Percentiles rank a stretch among this genome's conserved stretches.
Evolutionary conservation across 2,797 vertebrate species (phyloP).

Genomic region (Cottoperca gobio): DNA sequence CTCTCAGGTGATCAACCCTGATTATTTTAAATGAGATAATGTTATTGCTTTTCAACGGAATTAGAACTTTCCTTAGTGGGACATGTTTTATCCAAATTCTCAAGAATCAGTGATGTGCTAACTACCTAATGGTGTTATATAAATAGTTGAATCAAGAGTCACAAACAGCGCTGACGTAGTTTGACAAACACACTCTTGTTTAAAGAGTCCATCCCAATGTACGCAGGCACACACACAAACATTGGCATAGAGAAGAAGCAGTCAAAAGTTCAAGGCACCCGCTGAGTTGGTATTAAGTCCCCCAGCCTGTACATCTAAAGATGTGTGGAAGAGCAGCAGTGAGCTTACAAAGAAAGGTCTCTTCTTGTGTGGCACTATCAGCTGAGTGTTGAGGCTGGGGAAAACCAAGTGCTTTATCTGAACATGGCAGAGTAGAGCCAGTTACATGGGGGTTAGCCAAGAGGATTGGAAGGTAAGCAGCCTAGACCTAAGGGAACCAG

Average conservation of each 20-base stretch:
- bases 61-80: no score
- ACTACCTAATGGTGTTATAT: slow-evolving; percentile 46
- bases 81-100: no score
- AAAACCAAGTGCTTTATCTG: slow-evolving; percentile 64
- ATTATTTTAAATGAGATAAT: no score
- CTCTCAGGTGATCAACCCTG: no score
- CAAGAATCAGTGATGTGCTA: no score
- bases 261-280: slow-evolving; percentile 70
- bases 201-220: slow-evolving; percentile 3
- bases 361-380: slow-evolving; percentile 45
- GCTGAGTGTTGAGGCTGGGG: slow-evolving; percentile 40
- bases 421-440: slow-evolving; percentile 78
- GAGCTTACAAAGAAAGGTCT: slow-evolving; percentile 60
- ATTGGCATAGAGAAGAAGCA: slow-evolving; percentile 24
- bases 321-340: slow-evolving; percentile 41
- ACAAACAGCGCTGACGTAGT: slow-evolving; percentile 43
- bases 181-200: slow-evolving; percentile 46
- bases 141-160: slow-evolving; percentile 25
- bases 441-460: slow-evolving; percentile 73
- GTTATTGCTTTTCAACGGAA: no score
- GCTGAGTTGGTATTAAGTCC: slow-evolving; percentile 37
- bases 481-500: slow-evolving; percentile 82
- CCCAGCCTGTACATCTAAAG: slow-evolving; percentile 42
- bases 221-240: slow-evolving; percentile 7
- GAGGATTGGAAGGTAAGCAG: slow-evolving; percentile 85